Evolutionary conservation across 2,113 vertebrate species (phyloP), one percentile per base, ranked within the genome.

Genomic region (Shinisaurus crocodilurus): DNA sequence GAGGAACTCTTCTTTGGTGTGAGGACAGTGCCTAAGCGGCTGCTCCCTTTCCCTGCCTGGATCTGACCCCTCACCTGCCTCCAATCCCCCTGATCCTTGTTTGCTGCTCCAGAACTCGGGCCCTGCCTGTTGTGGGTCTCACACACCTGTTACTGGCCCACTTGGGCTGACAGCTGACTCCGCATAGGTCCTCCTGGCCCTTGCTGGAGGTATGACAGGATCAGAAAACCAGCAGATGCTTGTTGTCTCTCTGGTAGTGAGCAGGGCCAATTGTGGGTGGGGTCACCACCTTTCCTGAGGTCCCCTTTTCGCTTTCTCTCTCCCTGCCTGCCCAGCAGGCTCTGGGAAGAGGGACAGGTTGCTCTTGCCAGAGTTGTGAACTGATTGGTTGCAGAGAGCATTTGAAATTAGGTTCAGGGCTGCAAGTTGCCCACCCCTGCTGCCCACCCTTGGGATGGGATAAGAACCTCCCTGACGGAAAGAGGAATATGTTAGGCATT

Each of bases 201-300:
- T 23, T 23, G 4, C 16, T 37, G 16, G 72, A 74, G 16, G 13
- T 15, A 15, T 18, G 70, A 37, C 34, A 37, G 72, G 60, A 23
- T 63, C 16, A 20, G 60, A 63, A 63, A 4, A 20, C 60, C 60
- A 63, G 20, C 18, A 3, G 16, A 63, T 20, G 60, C 16, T 5
- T 63, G 50, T 23, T 63, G 12, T 20, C 60, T 23, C 60, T 23
- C 60, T 63, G 60, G 60, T 23, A 18, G 3, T 63, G 60, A 18
- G 20, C 16, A 20, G 2, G 60, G 60, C 60, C 20, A 63, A 63
- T 5, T 15, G 57, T 15, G 57, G 57, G 57, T 60, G 60, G 60
- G 20, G 20, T 0, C 9, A 3, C 3, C 9, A 1, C 20, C 20
- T 20, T 63, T 12, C 12, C 9, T 12, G 9, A 23, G 18, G 2